Base-by-base conservation (phyloP, 2,113 vertebrate genomes). In the Sebastes fasciatus region DNA sequence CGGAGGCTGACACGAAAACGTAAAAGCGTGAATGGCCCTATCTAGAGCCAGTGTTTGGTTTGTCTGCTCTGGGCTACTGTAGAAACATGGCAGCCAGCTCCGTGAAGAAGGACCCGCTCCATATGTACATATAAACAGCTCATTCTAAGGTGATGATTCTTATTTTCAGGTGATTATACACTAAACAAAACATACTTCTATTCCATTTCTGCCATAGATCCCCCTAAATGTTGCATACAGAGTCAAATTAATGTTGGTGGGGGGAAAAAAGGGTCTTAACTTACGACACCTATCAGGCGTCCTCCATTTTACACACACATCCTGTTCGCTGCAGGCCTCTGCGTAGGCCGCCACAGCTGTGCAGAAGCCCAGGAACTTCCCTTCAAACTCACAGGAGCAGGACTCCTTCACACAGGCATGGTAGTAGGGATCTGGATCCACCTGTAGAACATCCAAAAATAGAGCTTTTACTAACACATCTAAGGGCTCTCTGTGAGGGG, bases 331-430 rank as follows among this genome's bases (percentile, higher is more conserved):
- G 79, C 97, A 97, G 1, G 95, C 96, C 80, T 96, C 95, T 7
- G 96, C 95, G 0, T 97, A 97, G 76, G 96, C 94, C 1, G 96
- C 94, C 68, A 97, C 95, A 0, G 96, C 93, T 0, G 96, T 97
- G 84, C 97, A 97, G 90, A 97, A 97, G 0, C 97, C 97, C 23
- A 95, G 80, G 69, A 96, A 97, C 85, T 96, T 96, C 9, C 97
- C 96, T 69, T 96, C 96, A 93, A 96, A 94, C 66, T 96, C 95
- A 82, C 97, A 97, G 0, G 95, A 95, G 11, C 97, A 97, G 2
- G 97, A 95, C 82, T 97, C 97, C 67, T 94, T 89, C 1, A 97
- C 74, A 79, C 97, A 97, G 0, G 95, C 95, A 0, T 95, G 83
- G 19, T 96, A 96, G 90, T 96, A 97, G 2, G 94, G 80, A 0